These are phyloP conservation scores for Myanophis thanlyinensis DNA, from an alignment of 2,113 vertebrate genomes.

Conservation along the genomic window DNA sequence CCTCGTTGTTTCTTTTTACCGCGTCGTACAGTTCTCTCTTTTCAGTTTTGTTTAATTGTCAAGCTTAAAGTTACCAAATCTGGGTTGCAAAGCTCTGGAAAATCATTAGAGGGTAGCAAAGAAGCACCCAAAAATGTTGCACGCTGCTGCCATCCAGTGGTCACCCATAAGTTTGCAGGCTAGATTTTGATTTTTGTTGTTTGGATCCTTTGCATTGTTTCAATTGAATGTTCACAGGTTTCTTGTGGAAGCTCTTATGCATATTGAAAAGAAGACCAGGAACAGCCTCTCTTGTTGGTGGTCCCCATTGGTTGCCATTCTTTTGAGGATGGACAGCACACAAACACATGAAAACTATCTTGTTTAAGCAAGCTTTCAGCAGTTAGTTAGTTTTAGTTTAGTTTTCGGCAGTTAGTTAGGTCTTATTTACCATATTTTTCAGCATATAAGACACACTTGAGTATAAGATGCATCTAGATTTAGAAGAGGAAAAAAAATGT, in stretches of 20 bases:
- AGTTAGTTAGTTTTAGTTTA: no score
- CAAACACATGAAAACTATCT: background rate
- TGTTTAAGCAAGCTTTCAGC: background rate
- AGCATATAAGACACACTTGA: no score
- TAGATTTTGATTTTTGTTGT: background rate
- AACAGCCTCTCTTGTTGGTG: background rate
- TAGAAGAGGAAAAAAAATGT: no score
- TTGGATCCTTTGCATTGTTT: background rate
- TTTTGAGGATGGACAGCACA: background rate
- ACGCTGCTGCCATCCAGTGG: background rate
- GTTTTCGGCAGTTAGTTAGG: background rate
- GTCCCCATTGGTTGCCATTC: background rate
- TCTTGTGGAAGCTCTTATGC: background rate
- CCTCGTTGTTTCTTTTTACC: background rate
- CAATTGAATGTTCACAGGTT: background rate
- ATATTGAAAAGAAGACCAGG: background rate
- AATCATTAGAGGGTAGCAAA: background rate
- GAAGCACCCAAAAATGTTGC: background rate
- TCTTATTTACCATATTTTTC: no score
- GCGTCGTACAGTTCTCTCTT: background rate
- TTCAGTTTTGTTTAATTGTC: background rate
- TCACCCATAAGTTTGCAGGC: background rate
- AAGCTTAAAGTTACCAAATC: background rate
- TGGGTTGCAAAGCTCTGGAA: background rate
- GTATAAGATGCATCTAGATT: no score